Percentiles rank a stretch among this genome's conserved stretches.
Conservation (phyloP, 1,140 invertebrate genomes). For the Apolygus lucorum region DNA sequence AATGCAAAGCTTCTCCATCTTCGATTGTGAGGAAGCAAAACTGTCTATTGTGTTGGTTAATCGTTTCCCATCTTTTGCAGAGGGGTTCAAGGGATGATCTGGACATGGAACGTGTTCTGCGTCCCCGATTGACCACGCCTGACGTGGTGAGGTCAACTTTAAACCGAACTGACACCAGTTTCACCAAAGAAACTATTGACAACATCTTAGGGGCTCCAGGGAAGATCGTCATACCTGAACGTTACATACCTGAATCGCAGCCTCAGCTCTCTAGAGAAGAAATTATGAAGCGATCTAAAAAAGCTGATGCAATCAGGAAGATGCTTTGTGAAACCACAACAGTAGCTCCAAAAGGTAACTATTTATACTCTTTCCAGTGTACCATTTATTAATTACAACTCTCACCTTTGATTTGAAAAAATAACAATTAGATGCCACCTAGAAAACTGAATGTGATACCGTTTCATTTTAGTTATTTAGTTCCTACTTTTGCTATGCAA, state of each 20-base stretch:
- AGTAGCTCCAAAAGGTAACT: constrained; percentile 23
- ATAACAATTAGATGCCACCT: too few species aligned
- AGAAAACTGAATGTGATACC: too few species aligned
- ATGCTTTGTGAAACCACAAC: constrained; percentile 64
- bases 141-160: constrained; percentile 75
- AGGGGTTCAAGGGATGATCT: constrained; percentile 63
- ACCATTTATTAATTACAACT: too few species aligned
- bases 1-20: too few species aligned
- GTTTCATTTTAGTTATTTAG: too few species aligned
- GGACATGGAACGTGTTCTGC: constrained; percentile 70
- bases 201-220: constrained; percentile 73
- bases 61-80: too few species aligned
- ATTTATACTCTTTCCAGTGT: too few species aligned
- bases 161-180: constrained; percentile 51
- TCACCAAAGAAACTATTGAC: constrained; percentile 72
- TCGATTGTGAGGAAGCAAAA: too few species aligned
- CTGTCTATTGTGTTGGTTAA: too few species aligned
- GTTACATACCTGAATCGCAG: constrained; percentile 79
- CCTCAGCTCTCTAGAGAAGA: constrained; percentile 73
- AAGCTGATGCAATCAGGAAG: constrained; percentile 83
- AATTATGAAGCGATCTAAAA: constrained; percentile 66
- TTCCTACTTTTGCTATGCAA: too few species aligned
- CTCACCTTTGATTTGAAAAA: too few species aligned
- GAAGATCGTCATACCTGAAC: constrained; percentile 83
- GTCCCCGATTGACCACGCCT: constrained; percentile 57